Evolutionary conservation across 1,140 invertebrate genomes (phyloP).

Genomic region (Uloborus diversus): DNA sequence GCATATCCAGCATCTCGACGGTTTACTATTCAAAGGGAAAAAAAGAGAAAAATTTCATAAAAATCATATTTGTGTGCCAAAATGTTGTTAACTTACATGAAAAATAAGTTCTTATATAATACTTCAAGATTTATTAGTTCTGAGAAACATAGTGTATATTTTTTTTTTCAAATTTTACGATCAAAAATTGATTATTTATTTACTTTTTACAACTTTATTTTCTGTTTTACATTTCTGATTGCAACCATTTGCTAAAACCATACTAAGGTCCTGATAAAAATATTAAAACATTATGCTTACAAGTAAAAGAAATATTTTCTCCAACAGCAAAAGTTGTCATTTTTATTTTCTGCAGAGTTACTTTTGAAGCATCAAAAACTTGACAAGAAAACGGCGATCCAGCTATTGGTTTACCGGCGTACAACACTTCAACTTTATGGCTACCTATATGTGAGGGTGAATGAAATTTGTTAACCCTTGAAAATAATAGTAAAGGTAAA

Average conservation of each 20-base stretch:
- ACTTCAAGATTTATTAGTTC: too few species aligned
- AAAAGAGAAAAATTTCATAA: neutral
- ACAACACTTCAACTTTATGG: conserved; percentile 87
- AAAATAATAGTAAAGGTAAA: neutral
- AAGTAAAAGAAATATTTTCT: conserved; percentile 83
- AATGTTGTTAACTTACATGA: too few species aligned
- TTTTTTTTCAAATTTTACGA: too few species aligned
- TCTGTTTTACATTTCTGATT: too few species aligned
- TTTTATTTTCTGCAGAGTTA: conserved; percentile 73
- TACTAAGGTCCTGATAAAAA: too few species aligned
- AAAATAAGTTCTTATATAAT: too few species aligned
- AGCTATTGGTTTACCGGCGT: conserved; percentile 87
- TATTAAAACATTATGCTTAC: too few species aligned
- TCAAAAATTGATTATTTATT: too few species aligned
- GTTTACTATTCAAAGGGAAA: conserved; percentile 73
- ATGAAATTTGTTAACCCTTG: neutral
- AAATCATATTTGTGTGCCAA: too few species aligned
- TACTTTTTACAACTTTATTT: too few species aligned
- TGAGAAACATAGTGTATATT: too few species aligned
- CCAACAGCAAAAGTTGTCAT: conserved; percentile 83
- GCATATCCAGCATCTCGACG: conserved; percentile 87
- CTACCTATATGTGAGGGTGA: conserved; percentile 68
- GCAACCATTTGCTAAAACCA: too few species aligned
- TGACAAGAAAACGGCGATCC: conserved; percentile 97
- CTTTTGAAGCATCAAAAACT: conserved; percentile 88